Evolutionary conservation across 2,888 invertebrate species (phyloP).

Genomic region (Tethea ocularis): DNA sequence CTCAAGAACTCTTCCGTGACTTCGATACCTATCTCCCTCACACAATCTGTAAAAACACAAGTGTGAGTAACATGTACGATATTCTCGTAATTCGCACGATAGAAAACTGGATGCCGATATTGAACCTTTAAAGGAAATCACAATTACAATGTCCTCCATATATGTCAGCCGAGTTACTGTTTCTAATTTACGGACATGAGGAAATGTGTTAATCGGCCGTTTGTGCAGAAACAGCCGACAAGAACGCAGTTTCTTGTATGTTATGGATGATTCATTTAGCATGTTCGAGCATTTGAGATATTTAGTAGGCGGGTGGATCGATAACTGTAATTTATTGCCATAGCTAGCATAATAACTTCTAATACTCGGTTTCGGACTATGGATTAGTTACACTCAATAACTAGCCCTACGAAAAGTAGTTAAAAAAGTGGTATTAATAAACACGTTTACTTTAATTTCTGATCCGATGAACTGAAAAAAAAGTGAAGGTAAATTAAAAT

Average conservation of each 20-base stretch:
- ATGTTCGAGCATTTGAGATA: not conserved
- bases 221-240: too few species aligned
- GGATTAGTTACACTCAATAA: too few species aligned
- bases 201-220: conserved; percentile 42
- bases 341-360: too few species aligned
- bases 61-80: conserved; percentile 32
- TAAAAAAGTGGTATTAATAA: too few species aligned
- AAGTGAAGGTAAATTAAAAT: not conserved
- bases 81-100: conserved; percentile 35
- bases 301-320: not conserved
- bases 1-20: conserved; percentile 52
- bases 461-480: not conserved
- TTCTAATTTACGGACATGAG: conserved; percentile 41
- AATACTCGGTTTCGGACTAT: too few species aligned
- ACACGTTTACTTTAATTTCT: too few species aligned
- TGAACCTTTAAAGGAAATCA: conserved; percentile 54
- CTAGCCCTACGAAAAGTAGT: too few species aligned
- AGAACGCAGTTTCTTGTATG: too few species aligned
- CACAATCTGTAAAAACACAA: conserved; percentile 17
- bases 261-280: conserved; percentile 2
- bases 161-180: conserved; percentile 39
- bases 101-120: conserved; percentile 47
- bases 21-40: conserved; percentile 38
- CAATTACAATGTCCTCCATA: conserved; percentile 46
- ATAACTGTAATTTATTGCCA: not conserved